Conservation (phyloP, 2,113 vertebrate species). For the Typhlomys cinereus region DNA sequence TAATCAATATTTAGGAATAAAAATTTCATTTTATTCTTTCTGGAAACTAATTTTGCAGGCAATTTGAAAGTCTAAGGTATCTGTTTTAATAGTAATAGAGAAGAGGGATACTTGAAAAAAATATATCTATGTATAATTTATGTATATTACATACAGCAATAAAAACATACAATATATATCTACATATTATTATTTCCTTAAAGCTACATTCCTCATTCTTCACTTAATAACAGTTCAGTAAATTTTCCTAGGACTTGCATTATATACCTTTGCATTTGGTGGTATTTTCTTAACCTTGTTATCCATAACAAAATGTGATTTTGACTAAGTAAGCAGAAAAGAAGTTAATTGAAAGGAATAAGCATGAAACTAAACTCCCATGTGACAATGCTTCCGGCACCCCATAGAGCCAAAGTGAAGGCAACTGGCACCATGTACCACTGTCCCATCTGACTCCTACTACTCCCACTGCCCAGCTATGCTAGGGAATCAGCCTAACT, state of each 20-base stretch:
- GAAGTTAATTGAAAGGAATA: background rate
- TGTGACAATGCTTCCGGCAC: background rate
- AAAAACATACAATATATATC: too few species aligned
- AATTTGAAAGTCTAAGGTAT: conserved; percentile 27
- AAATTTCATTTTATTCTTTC: background rate
- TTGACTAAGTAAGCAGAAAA: background rate
- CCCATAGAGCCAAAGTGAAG: background rate
- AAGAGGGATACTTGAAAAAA: background rate
- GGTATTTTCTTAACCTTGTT: background rate
- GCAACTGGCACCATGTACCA: background rate
- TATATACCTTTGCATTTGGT: background rate
- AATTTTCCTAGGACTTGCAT: background rate
- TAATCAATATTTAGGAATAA: conserved; percentile 48
- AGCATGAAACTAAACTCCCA: background rate
- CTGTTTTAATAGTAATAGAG: background rate
- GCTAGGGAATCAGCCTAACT: background rate
- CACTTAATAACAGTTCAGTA: background rate
- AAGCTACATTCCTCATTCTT: conserved; percentile 5
- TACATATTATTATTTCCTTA: background rate
- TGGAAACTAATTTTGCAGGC: conserved; percentile 39
- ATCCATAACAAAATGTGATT: background rate
- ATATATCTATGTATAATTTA: too few species aligned
- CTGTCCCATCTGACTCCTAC: background rate
- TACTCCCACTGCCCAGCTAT: background rate
- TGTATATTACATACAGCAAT: too few species aligned